phyloP scores from a whole-genome alignment of 2,888 invertebrate species.

The Celastrina argiolus region DNA sequence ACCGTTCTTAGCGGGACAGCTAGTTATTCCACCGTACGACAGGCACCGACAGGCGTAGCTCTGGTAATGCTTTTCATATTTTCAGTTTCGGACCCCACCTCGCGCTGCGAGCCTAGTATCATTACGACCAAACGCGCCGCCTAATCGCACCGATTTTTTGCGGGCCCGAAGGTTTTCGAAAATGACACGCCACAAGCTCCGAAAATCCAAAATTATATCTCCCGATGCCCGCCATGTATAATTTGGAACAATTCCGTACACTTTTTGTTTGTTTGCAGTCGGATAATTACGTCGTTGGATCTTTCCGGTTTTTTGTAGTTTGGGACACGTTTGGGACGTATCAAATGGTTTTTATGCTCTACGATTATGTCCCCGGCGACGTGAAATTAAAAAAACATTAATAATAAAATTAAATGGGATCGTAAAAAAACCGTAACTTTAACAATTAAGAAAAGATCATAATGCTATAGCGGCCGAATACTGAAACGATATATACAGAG shows the following conservation, averaged over 20 bases:
- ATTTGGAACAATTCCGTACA: slow-evolving; percentile 60
- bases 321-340: slow-evolving; percentile 25
- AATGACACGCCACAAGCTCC: slow-evolving; percentile 49
- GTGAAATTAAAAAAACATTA: not conserved
- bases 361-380: not conserved
- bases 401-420: not conserved
- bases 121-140: slow-evolving; percentile 38
- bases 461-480: no score
- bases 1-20: no score
- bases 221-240: slow-evolving; percentile 51
- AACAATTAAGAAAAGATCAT: not conserved
- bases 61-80: not conserved
- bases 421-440: not conserved
- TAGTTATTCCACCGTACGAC: no score
- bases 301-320: slow-evolving; percentile 35
- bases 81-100: not conserved
- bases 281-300: slow-evolving; percentile 43
- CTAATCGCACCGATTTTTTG: slow-evolving; percentile 35
- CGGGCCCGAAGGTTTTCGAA: slow-evolving; percentile 35
- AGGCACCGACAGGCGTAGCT: no score
- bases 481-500: no score
- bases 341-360: slow-evolving; percentile 4
- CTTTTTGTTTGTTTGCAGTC: slow-evolving; percentile 48
- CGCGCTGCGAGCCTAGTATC: slow-evolving; percentile 14
- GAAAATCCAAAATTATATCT: slow-evolving; percentile 43